phyloP scores from a whole-genome alignment of 2,888 invertebrate species.

The Cheilosia vulpina region DNA sequence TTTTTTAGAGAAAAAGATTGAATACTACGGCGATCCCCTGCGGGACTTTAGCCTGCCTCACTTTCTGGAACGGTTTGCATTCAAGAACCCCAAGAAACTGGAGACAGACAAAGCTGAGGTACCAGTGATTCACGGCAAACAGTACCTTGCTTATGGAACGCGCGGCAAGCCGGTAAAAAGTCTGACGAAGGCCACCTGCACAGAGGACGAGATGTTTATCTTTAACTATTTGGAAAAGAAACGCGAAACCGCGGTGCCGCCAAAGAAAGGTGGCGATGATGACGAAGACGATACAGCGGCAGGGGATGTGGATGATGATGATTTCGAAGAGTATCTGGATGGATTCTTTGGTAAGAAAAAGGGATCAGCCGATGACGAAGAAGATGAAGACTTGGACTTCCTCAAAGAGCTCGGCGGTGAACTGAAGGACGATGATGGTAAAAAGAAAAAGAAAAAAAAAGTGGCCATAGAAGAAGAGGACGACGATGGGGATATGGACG shows the following conservation, averaged over 20 bases:
- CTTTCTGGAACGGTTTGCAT: conserved; percentile 97
- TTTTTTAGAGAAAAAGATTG: conserved; percentile 87
- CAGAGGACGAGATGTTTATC: conserved; percentile 91
- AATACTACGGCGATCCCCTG: conserved; percentile 96
- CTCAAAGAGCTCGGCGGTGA: conserved; percentile 87
- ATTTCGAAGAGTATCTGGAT: conserved; percentile 85
- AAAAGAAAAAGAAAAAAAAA: conserved; percentile 79
- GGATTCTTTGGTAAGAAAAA: conserved; percentile 83
- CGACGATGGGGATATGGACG: conserved; percentile 81
- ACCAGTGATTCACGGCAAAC: conserved; percentile 83
- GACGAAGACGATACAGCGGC: conserved; percentile 85
- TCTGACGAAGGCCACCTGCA: conserved; percentile 88
- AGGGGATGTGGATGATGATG: conserved; percentile 88
- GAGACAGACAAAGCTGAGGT: conserved; percentile 83
- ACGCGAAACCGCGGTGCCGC: conserved; percentile 81
- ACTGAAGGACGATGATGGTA: conserved; percentile 77
- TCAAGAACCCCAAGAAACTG: conserved; percentile 93
- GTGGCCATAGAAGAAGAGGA: conserved; percentile 76
- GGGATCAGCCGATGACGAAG: conserved; percentile 87
- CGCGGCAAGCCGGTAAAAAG: conserved; percentile 90
- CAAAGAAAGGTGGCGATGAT: conserved; percentile 76
- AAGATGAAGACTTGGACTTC: conserved; percentile 87
- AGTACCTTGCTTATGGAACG: conserved; percentile 88
- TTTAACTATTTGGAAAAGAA: conserved; percentile 86
- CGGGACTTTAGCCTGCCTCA: conserved; percentile 95